Conservation (phyloP, 2,797 vertebrate genomes). For the Tapirus indicus region DNA sequence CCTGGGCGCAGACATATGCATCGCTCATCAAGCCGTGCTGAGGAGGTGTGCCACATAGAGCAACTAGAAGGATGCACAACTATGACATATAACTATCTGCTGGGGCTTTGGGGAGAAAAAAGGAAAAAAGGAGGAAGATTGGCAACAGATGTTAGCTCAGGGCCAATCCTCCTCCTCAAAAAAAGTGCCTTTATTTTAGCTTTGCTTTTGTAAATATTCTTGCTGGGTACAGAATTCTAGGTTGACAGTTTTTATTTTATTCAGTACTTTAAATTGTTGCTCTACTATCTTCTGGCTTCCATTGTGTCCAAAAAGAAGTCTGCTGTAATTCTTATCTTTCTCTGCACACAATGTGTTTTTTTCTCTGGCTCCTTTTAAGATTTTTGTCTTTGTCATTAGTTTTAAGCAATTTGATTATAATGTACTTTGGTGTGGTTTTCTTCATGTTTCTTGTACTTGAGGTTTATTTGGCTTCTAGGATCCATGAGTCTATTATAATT, state of each 20-base stretch:
- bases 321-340: background rate
- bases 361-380: background rate
- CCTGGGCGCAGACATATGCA: too few relatives aligned
- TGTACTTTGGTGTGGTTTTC: background rate
- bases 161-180: too few relatives aligned
- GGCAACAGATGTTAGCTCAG: too few relatives aligned
- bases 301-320: background rate
- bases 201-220: background rate
- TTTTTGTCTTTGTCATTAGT: background rate
- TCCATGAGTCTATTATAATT: background rate
- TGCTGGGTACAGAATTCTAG: slow-evolving; percentile 14
- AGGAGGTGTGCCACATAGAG: too few relatives aligned
- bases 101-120: too few relatives aligned
- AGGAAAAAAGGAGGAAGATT: too few relatives aligned
- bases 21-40: too few relatives aligned
- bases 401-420: background rate
- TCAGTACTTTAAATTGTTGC: background rate
- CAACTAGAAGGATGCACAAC: too few relatives aligned
- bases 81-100: too few relatives aligned
- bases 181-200: background rate
- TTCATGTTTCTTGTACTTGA: background rate
- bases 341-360: background rate
- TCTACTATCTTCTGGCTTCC: background rate
- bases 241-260: background rate
- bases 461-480: background rate